phyloP scores from a whole-genome alignment of 2,797 vertebrate species.

The Xenentodon cancila region DNA sequence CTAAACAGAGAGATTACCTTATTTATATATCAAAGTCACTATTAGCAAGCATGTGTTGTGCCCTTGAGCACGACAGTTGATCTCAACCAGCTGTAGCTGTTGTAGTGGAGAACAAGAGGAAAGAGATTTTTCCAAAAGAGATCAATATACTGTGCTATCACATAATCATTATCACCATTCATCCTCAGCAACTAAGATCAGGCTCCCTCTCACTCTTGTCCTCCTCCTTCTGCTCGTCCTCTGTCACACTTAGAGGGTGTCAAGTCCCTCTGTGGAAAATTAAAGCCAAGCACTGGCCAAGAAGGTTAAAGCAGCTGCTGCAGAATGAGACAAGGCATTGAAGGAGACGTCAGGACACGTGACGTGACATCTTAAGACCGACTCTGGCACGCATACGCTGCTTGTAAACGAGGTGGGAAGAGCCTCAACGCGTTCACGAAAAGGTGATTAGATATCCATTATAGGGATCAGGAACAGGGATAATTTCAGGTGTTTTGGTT shows the following conservation, averaged over 20 bases:
- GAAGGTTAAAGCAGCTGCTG: slow-evolving; percentile 27
- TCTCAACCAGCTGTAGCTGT: slow-evolving; percentile 27
- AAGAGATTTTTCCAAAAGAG: slow-evolving; percentile 30
- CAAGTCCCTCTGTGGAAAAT: slow-evolving; percentile 11
- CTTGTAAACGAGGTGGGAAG: no score
- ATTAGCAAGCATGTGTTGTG: slow-evolving; percentile 19
- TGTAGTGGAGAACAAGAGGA: slow-evolving; percentile 31
- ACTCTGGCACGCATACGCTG: background rate
- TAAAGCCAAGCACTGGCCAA: slow-evolving; percentile 14
- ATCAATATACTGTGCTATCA: slow-evolving; percentile 50
- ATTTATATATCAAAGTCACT: background rate
- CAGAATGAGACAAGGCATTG: slow-evolving; percentile 30
- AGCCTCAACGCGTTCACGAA: background rate
- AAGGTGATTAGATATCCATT: background rate
- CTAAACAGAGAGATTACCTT: background rate
- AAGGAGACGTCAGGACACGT: slow-evolving; percentile 30
- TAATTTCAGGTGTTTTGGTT: no score
- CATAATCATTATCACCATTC: slow-evolving; percentile 45
- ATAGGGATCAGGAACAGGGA: no score
- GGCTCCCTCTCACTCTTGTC: slow-evolving; percentile 2
- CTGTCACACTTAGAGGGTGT: slow-evolving; percentile 23
- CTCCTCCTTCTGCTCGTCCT: slow-evolving; percentile 19
- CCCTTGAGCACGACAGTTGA: slow-evolving; percentile 56
- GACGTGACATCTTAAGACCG: slow-evolving; percentile 11
- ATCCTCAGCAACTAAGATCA: slow-evolving; percentile 28